Evolutionary conservation across 2,888 invertebrate species (phyloP), one percentile per base, ranked within the genome.

Genomic region (Cenopis cana): DNA sequence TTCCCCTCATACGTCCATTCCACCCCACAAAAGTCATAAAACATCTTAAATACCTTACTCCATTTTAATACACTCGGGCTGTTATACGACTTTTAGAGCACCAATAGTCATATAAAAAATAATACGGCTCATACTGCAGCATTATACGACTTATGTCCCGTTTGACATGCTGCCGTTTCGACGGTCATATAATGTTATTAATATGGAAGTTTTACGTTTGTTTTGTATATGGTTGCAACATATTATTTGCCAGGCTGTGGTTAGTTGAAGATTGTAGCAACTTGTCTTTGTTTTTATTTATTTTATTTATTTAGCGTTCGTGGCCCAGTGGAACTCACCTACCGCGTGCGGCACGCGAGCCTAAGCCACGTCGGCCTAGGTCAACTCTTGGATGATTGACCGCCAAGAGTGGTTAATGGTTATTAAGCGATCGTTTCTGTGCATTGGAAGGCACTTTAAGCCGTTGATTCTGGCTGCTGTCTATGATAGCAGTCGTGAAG

Each of bases 51-150:
- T 71, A 50, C 66, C 57, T 50, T 66, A 66, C 56, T 38, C 61
- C 61, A 33, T 67, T 67, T 71, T 61, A 67, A 71, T 71, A 67
- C 61, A 67, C 71, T 69, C 54, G 14, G 54, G 20, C 55, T 38
- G 50, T 24, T 66, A 66, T 66, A 38, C 18, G 67, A 38, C 55
- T 55, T 71, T 71, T 71, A 71, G 61, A 49, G 29, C 67, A 33
- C 41, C 71, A 67, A 71, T 71, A 71, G 33, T 71, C 71, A 61
- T 71, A 71, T 71, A 71, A 71, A 71, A 71, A 67, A 71, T 71
- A 67, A 67, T 71, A 61, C 55, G 49, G 11, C 61, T 50, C 38
- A 56, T 70, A 66, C 59, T 38, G 69, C 57, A 18, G 54, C 60
- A 60, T 65, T 70, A 66, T 56, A n/a, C 20, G 52, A 38, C 60